These are phyloP conservation scores for Mastomys coucha DNA, from an alignment of 2,113 vertebrate species.

Conservation along the genomic window DNA sequence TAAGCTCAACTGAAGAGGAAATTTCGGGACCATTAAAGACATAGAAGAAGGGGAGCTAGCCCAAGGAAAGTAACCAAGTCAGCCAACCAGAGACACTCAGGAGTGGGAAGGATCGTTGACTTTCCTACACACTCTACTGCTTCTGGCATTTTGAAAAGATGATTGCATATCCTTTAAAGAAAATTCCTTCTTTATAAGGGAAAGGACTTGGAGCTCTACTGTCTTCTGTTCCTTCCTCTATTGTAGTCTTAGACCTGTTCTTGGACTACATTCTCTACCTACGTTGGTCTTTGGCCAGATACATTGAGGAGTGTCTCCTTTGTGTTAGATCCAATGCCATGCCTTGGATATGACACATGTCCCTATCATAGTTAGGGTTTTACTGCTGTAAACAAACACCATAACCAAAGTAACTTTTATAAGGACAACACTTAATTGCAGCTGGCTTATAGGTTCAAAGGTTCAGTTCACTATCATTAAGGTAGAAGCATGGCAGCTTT, in stretches of 20 bases:
- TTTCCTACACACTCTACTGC: background rate
- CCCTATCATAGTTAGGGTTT: too few species aligned
- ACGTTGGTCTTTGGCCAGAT: constrained; percentile 40
- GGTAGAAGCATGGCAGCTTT: too few species aligned
- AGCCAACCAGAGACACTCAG: background rate
- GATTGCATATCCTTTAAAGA: constrained; percentile 21
- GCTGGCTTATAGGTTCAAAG: too few species aligned
- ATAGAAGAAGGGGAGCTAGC: background rate
- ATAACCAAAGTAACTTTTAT: too few species aligned
- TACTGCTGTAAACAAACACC: too few species aligned
- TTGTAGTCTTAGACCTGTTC: background rate
- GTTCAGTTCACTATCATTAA: too few species aligned
- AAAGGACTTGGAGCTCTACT: background rate
- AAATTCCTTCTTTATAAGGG: background rate
- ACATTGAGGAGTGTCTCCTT: background rate
- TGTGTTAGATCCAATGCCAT: background rate
- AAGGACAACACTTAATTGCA: too few species aligned
- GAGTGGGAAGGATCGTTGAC: background rate
- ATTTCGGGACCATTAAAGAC: background rate
- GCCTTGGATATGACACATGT: background rate
- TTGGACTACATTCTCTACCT: constrained; percentile 42
- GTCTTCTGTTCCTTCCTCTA: constrained; percentile 20
- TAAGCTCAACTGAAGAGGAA: constrained; percentile 36
- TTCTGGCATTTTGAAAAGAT: constrained; percentile 49
- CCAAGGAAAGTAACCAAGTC: constrained; percentile 2